These are phyloP conservation scores for Diploscapter pachys DNA, from an alignment of 1,140 invertebrate genomes.

Conservation along the genomic window DNA sequence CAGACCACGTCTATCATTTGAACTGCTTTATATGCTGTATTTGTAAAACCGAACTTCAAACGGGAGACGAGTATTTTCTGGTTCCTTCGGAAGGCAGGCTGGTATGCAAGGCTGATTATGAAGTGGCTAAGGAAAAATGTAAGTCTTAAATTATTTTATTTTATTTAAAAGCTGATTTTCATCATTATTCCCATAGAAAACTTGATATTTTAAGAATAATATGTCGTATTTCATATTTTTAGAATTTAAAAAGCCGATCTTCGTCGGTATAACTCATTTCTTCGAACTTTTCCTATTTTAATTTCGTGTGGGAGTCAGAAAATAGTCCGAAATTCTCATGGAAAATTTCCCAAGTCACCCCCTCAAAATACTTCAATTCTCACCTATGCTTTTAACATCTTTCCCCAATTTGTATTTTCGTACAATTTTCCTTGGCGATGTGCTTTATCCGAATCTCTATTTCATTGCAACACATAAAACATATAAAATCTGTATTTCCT, in stretches of 20 bases:
- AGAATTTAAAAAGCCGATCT: background rate
- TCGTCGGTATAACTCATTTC: no score
- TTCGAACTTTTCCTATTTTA: no score
- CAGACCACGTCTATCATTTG: slow-evolving; percentile 56
- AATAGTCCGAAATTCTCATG: no score
- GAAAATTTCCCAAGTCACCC: no score
- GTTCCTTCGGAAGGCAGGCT: slow-evolving; percentile 55
- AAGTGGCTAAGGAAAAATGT: slow-evolving; percentile 52
- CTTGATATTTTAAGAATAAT: background rate
- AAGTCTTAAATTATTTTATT: background rate
- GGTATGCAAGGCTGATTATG: slow-evolving; percentile 57
- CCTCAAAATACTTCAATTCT: no score
- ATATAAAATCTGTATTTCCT: background rate
- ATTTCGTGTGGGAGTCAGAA: no score
- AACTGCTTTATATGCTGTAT: slow-evolving; percentile 56
- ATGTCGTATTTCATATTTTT: background rate
- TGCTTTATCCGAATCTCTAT: no score
- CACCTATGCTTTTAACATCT: no score
- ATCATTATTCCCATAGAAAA: background rate
- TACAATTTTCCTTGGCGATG: no score
- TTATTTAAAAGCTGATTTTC: background rate
- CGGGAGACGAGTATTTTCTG: slow-evolving; percentile 57
- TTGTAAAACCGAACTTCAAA: slow-evolving; percentile 45
- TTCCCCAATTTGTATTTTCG: no score
- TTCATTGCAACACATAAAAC: background rate